Base-by-base conservation (phyloP, 1,140 invertebrate genomes). In the Dendrolimus kikuchii region DNA sequence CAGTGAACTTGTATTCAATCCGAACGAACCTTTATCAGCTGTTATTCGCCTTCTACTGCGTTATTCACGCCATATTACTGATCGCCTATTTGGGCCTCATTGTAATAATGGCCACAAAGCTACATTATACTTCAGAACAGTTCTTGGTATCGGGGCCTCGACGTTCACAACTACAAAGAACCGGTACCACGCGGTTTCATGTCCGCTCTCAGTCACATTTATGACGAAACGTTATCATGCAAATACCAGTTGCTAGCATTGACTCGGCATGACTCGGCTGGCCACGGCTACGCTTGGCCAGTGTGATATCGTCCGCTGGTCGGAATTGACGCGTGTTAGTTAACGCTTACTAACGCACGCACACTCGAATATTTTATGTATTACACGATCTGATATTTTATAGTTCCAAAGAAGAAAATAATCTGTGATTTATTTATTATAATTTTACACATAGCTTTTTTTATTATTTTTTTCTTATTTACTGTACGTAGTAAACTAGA, bases 351-450 rank as follows among this genome's bases (percentile, higher is more conserved):
- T 60, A 55, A 65, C 59, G 45, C 52, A 51, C 53, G 54, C 68
- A 69, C 69, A 74, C 71, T 77, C 75, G 64, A 67, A 65, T 60
- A 51, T 50, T 69, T 74, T 54, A 9, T 38, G 42, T 51, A 51
- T 60, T 74, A 60, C 62, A 74, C 62, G 79, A 85, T 82, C 77
- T 85, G 76, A 80, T 67, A 23, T 23, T 23, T 23, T 23, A 54
- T 69, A 75, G 68, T 78, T 82, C 78, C 78, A 79, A 86, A 83
- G 68, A 76, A 77, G 70, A 60, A 80, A 76, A 62, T 52, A 39
- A 60, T 77, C 80, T 83, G 80, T 86, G 82, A 83, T 82, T 59
- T 71, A 68, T 62, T 57, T 68, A 64, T 54, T 68, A 63, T 48
- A 73, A 73, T 64, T 68, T 66, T 61, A 62, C 58, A 61, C 57